phyloP scores from a whole-genome alignment of 2,113 vertebrate genomes.

The Hemichromis elongatus region DNA sequence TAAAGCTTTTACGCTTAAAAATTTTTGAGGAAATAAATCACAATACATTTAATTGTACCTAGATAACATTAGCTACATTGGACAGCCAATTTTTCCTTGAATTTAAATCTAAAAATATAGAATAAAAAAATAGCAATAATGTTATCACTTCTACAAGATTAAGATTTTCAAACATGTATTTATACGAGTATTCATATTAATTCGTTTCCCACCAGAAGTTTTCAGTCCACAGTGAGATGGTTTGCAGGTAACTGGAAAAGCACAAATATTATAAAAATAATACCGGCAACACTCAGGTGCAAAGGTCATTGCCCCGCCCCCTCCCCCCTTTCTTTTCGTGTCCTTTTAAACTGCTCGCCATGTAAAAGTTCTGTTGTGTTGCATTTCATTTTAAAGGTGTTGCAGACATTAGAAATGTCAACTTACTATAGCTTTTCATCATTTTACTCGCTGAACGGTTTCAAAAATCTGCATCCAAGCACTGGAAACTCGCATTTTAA shows the following conservation, averaged over 20 bases:
- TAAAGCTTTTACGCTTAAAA: neutral
- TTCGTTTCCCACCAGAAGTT: neutral
- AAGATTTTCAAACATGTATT: neutral
- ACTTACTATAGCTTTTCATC: neutral
- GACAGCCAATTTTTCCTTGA: neutral
- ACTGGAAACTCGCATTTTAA: neutral
- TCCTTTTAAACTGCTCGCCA: neutral
- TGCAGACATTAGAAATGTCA: neutral
- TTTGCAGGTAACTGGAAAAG: neutral
- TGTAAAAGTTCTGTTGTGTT: rapidly evolving
- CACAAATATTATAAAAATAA: neutral
- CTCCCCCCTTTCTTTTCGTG: rapidly evolving
- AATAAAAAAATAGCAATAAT: neutral
- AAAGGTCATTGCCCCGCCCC: neutral
- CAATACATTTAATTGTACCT: neutral
- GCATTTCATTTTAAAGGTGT: neutral
- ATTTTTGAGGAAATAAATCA: neutral
- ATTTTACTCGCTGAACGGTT: neutral
- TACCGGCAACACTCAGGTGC: neutral
- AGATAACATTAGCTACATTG: neutral
- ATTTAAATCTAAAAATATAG: neutral
- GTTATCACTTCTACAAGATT: rapidly evolving
- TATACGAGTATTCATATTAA: neutral
- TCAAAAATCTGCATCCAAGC: neutral
- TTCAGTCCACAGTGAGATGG: rapidly evolving